Conservation (phyloP, 2,888 invertebrate species). For the Harpalus rubripes region DNA sequence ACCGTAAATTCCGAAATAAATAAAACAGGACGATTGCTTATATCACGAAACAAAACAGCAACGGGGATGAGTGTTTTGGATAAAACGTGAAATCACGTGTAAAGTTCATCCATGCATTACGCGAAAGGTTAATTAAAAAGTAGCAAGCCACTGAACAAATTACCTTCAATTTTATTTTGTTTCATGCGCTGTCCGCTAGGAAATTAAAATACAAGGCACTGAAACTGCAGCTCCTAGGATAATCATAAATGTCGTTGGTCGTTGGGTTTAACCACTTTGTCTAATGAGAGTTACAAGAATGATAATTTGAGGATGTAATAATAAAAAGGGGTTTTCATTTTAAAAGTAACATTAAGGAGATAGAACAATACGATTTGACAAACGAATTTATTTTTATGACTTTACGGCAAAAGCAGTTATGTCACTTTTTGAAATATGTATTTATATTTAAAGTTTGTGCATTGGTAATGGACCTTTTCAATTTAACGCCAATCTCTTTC, state of each 20-base stretch:
- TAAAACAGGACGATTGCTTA: neutral
- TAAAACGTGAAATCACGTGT: constrained; percentile 43
- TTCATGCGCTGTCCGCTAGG: constrained; percentile 3
- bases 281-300: neutral
- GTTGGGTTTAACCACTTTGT: constrained; percentile 22
- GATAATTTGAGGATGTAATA: no score
- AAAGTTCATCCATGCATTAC: constrained; percentile 21
- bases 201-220: constrained; percentile 30
- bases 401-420: no score
- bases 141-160: constrained; percentile 42
- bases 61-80: neutral
- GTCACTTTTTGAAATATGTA: no score
- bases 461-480: no score
- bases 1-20: neutral
- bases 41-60: constrained; percentile 1
- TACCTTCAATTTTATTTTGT: constrained; percentile 31
- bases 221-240: neutral
- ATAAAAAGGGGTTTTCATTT: no score
- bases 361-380: no score
- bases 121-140: constrained; percentile 42
- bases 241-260: constrained; percentile 7
- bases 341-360: no score
- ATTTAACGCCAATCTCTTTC: no score
- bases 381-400: no score
- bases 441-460: no score